These are phyloP conservation scores for Nyctibius grandis DNA, from an alignment of 2,797 vertebrate species.

Conservation along the genomic window DNA sequence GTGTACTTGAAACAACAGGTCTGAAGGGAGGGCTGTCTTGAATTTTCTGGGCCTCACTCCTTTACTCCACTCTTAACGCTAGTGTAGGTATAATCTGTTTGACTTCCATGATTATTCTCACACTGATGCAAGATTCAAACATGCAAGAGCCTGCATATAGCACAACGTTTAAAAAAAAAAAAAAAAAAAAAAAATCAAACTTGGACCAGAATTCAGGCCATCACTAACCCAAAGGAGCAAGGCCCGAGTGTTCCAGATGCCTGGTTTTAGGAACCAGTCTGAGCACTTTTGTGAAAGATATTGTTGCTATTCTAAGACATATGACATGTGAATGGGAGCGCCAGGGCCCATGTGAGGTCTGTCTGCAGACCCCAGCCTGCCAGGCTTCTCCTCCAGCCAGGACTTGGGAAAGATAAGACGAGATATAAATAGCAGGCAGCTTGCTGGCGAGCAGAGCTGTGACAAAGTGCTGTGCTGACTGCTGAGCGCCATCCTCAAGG, in stretches of 20 bases:
- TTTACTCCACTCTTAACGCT: background rate
- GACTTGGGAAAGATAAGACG: background rate
- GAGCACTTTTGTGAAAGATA: background rate
- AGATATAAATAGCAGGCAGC: background rate
- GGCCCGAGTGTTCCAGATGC: background rate
- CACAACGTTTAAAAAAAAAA: background rate
- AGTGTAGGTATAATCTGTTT: background rate
- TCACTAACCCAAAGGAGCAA: background rate
- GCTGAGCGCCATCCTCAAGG: background rate
- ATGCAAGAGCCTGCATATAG: background rate
- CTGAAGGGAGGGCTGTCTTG: background rate
- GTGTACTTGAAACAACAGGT: background rate
- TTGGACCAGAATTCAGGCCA: background rate
- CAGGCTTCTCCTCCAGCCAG: background rate
- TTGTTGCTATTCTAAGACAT: background rate
- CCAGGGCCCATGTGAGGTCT: background rate
- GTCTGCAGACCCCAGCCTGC: background rate
- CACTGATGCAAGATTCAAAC: background rate
- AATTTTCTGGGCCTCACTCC: background rate
- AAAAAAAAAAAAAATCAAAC: background rate
- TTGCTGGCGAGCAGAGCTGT: background rate
- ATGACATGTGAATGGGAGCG: rapidly evolving
- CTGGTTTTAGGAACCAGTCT: background rate
- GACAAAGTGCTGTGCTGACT: background rate
- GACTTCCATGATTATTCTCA: background rate